Percentiles rank a stretch among this genome's conserved stretches.
phyloP scores from a whole-genome alignment of 2,113 vertebrate species.

The Anser cygnoides region DNA sequence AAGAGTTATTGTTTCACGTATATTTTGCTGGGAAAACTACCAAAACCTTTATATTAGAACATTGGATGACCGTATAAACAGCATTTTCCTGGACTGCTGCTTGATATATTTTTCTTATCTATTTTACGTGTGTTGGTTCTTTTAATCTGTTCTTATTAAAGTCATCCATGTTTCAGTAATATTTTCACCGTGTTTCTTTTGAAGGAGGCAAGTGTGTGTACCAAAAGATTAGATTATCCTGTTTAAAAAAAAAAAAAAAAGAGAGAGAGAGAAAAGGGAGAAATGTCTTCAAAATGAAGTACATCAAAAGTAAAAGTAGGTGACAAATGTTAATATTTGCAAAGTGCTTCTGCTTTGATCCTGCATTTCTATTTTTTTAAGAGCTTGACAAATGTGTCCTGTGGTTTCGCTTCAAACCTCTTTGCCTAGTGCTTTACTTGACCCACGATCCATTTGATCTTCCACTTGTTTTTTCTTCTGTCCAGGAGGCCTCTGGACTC shows the following conservation, averaged over 20 bases:
- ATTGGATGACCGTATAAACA: slow-evolving; percentile 15
- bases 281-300: slow-evolving; percentile 74
- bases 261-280: slow-evolving; percentile 36
- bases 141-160: slow-evolving; percentile 62
- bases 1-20: slow-evolving; percentile 37
- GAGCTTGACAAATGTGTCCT: slow-evolving; percentile 82
- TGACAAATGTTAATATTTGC: slow-evolving; percentile 87
- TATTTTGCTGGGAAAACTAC: slow-evolving; percentile 10
- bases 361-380: slow-evolving; percentile 78
- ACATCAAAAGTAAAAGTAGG: slow-evolving; percentile 85
- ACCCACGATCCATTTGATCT: slow-evolving; percentile 78
- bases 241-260: neutral
- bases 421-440: slow-evolving; percentile 76
- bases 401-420: slow-evolving; percentile 81
- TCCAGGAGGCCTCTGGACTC: slow-evolving; percentile 29
- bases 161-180: slow-evolving; percentile 60
- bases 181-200: slow-evolving; percentile 62
- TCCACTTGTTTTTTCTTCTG: slow-evolving; percentile 66
- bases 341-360: slow-evolving; percentile 84
- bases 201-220: slow-evolving; percentile 74
- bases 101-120: slow-evolving; percentile 73
- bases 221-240: slow-evolving; percentile 76
- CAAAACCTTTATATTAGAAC: slow-evolving; percentile 26
- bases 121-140: slow-evolving; percentile 35
- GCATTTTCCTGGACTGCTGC: slow-evolving; percentile 55